Evolutionary conservation across 2,797 vertebrate genomes (phyloP).

Genomic region (Darevskia nairensis): DNA sequence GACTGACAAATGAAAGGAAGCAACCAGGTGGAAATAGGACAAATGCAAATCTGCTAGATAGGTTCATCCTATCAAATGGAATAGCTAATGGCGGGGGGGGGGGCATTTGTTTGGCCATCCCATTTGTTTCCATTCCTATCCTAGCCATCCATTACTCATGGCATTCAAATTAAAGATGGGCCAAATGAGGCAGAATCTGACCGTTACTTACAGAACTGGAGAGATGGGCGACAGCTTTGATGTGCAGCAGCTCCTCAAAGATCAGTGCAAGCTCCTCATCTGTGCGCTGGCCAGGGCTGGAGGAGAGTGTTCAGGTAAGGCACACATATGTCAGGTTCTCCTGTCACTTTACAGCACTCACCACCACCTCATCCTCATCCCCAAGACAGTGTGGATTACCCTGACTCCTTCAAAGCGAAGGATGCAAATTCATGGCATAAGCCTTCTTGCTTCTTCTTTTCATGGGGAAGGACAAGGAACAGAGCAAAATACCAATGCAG

Average conservation of each 20-base stretch:
- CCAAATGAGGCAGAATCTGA: not conserved
- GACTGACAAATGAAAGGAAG: no score
- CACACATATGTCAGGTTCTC: not conserved
- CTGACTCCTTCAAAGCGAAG: not conserved
- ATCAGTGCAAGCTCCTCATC: slow-evolving; percentile 94
- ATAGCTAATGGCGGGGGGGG: no score
- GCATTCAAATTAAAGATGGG: not conserved
- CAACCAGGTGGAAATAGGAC: no score
- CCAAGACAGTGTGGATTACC: not conserved
- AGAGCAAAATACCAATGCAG: not conserved
- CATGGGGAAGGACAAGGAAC: no score
- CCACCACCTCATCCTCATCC: not conserved
- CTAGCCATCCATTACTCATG: not conserved
- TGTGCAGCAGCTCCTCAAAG: slow-evolving; percentile 94
- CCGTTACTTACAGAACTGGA: slow-evolving; percentile 87
- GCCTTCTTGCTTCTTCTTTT: not conserved
- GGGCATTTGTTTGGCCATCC: not conserved
- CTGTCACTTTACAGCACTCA: not conserved
- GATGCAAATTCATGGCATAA: not conserved
- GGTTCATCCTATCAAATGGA: not conserved
- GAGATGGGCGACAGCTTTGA: slow-evolving; percentile 95
- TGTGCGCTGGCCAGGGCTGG: slow-evolving; percentile 89
- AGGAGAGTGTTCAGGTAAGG: not conserved
- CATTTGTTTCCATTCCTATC: no score
- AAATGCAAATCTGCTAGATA: not conserved